These are phyloP conservation scores for Gari tellinella DNA, from an alignment of 2,888 invertebrate species.

Conservation along the genomic window DNA sequence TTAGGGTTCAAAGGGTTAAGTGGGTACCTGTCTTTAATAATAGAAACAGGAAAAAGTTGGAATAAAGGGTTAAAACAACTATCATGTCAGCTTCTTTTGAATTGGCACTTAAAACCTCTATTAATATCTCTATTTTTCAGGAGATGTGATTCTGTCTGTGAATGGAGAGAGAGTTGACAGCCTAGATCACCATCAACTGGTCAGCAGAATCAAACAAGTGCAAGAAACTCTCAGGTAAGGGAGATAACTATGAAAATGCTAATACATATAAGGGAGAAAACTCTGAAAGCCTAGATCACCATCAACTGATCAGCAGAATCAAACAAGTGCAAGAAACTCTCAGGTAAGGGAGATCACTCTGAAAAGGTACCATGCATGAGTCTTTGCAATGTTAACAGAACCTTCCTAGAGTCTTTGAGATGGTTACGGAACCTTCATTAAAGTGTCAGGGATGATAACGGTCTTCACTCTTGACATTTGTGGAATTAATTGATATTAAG, in stretches of 20 bases:
- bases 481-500: too few species aligned
- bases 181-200: constrained; percentile 96
- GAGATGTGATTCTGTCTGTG: constrained; percentile 97
- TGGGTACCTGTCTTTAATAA: too few species aligned
- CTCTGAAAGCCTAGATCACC: constrained; percentile 94
- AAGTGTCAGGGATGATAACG: too few species aligned
- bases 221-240: constrained; percentile 92
- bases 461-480: too few species aligned
- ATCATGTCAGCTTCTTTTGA: background rate
- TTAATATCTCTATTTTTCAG: constrained; percentile 77
- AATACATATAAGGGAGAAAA: background rate
- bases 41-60: too few species aligned
- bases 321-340: constrained; percentile 94
- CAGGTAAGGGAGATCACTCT: constrained; percentile 86
- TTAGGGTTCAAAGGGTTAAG: too few species aligned
- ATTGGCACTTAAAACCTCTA: too few species aligned
- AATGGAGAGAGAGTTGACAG: constrained; percentile 98
- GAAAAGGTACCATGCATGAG: too few species aligned
- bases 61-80: too few species aligned
- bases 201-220: constrained; percentile 95
- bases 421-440: too few species aligned
- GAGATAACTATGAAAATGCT: constrained; percentile 2
- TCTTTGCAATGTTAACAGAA: too few species aligned
- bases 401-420: too few species aligned
- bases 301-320: constrained; percentile 95